Conservation (phyloP, 1,140 invertebrate genomes). For the Globodera rostochiensis region DNA sequence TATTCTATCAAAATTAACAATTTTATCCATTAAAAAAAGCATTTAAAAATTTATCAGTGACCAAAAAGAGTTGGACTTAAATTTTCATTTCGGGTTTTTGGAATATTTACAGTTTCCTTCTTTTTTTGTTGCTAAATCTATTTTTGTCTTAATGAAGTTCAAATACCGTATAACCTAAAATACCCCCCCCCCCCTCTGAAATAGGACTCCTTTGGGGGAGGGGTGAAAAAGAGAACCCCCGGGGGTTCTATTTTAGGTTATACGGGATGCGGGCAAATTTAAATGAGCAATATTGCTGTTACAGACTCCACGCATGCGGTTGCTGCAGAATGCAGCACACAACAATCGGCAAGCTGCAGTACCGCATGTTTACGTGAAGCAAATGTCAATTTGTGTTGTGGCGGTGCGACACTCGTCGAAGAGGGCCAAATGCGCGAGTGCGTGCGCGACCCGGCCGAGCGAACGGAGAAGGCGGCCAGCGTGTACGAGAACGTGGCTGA, state of each 20-base stretch:
- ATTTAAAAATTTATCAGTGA: no score
- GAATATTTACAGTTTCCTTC: neutral
- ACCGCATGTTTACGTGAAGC: neutral
- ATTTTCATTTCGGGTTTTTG: neutral
- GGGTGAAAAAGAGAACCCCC: no score
- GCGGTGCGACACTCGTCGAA: neutral
- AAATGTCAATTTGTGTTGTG: neutral
- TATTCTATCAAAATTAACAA: neutral
- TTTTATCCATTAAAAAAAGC: neutral
- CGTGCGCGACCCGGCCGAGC: conserved; percentile 30
- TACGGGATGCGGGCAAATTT: neutral
- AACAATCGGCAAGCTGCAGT: neutral
- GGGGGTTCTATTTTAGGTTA: no score
- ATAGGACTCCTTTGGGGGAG: no score
- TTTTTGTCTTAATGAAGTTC: no score
- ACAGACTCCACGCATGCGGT: neutral
- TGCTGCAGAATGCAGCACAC: neutral
- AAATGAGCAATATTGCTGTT: neutral
- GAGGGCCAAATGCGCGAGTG: conserved; percentile 28
- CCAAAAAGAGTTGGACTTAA: neutral
- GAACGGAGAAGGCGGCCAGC: conserved; percentile 47
- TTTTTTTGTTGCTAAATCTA: no score
- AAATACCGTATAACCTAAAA: no score
- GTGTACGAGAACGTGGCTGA: conserved; percentile 42
- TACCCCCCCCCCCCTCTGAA: no score